Evolutionary conservation across 2,113 vertebrate species (phyloP), one percentile per base, ranked within the genome.

Genomic region (Mesoclemmys tuberculata): DNA sequence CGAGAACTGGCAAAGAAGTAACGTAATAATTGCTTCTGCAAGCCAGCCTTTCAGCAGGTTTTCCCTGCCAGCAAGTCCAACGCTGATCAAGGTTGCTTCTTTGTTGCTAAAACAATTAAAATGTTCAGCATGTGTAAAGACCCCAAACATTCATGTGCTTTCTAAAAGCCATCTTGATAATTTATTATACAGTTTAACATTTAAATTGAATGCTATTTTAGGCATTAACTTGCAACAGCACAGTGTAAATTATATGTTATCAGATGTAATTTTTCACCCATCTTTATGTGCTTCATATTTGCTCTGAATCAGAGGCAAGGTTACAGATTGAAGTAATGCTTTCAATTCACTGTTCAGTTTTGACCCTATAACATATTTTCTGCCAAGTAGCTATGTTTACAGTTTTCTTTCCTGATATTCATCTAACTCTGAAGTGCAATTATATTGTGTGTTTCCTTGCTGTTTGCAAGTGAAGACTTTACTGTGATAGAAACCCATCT

Each of bases 391-490:
- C 85, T 61, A 91, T 55, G 87, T 95, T 80, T 82, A 75, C 1
- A 71, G 56, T 56, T 44, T 89, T 86, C 91, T 85, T 78, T 83
- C 56, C 80, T 89, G 90, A 94, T 94, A 89, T 31, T 89, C 46
- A 84, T 94, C 92, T 91, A n/a, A 55, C 27, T 82, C 93, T 90
- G 90, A 95, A 93, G 80, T 90, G 77, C 87, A 95, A 96, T 96
- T 97, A 82, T 79, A 83, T 82, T 89, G 80, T 86, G 46, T 46
- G 82, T 94, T 97, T 97, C 90, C 94, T 87, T 93, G 29, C 38
- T 95, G 80, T 95, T 93, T 95, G 94, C 81, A 92, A 94, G 81
- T 52, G 54, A 74, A 95, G 85, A 94, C 95, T 93, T 84, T 86
- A 46, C 22, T 77, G 31, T 79, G 93, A 95, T 85, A 90, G 84